Conservation (phyloP, 2,113 vertebrate species). For the Corynorhinus townsendii region DNA sequence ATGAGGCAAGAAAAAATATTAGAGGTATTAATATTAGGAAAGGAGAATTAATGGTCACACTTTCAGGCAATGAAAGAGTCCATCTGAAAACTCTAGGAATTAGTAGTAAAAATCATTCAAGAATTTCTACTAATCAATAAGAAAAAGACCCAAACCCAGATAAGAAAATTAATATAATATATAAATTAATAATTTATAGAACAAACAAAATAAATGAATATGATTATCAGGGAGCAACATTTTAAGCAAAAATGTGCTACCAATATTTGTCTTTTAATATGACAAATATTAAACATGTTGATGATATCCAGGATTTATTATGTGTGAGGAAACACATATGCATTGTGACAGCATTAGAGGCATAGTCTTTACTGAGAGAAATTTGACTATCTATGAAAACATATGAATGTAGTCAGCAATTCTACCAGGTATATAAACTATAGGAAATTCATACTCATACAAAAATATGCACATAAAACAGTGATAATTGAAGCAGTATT, state of each 20-base stretch:
- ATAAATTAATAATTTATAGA: not conserved
- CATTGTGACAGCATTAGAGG: not conserved
- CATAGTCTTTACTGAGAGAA: not conserved
- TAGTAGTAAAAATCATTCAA: not conserved
- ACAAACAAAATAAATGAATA: not conserved
- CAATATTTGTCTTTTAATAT: not conserved
- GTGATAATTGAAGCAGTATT: not conserved
- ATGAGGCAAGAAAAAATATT: not conserved
- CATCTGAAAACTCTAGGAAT: not conserved
- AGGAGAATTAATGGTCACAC: not conserved
- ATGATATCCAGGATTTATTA: not conserved
- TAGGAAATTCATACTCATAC: not conserved
- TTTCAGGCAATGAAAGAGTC: not conserved
- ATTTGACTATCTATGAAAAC: not conserved
- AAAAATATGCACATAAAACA: slow-evolving; percentile 31
- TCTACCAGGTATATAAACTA: slow-evolving; percentile 1
- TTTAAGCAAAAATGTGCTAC: not conserved
- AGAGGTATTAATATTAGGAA: not conserved
- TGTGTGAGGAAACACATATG: not conserved
- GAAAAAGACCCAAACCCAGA: not conserved
- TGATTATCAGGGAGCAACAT: not conserved
- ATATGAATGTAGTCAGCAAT: not conserved
- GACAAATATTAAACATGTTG: not conserved
- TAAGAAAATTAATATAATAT: not conserved
- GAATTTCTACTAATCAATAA: not conserved